Evolutionary conservation across 2,113 vertebrate genomes (phyloP).

Genomic region (Steatornis caripensis): DNA sequence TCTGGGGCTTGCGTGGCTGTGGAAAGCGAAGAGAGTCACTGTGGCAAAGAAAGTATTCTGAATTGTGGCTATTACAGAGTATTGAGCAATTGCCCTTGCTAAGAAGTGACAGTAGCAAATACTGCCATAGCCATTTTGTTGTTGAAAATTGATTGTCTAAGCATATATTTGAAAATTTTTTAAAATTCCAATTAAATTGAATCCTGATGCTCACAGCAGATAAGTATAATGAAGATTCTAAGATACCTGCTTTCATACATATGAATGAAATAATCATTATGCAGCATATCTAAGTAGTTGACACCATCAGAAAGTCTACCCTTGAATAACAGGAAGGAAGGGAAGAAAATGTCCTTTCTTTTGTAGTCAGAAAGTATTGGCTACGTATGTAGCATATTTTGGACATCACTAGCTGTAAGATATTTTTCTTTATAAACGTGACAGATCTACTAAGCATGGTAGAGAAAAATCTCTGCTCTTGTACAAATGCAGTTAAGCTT

Average conservation of each 20-base stretch:
- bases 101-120: not conserved
- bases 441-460: not conserved
- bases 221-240: not conserved
- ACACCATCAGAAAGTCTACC: not conserved
- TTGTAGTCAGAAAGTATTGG: not conserved
- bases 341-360: slow-evolving; percentile 11
- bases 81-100: not conserved
- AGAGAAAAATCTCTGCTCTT: not conserved
- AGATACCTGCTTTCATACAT: slow-evolving; percentile 12
- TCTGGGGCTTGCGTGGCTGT: not conserved
- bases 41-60: not conserved
- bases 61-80: not conserved
- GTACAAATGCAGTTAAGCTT: not conserved
- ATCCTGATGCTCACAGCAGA: not conserved
- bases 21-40: not conserved
- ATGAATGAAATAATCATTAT: slow-evolving; percentile 36
- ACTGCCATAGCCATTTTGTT: not conserved
- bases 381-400: not conserved
- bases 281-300: slow-evolving; percentile 29
- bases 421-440: not conserved
- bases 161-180: not conserved
- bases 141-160: not conserved
- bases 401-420: not conserved
- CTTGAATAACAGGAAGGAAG: not conserved
- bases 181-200: not conserved